Evolutionary conservation across 2,888 invertebrate species (phyloP).

Genomic region (Strigamia crassipes): DNA sequence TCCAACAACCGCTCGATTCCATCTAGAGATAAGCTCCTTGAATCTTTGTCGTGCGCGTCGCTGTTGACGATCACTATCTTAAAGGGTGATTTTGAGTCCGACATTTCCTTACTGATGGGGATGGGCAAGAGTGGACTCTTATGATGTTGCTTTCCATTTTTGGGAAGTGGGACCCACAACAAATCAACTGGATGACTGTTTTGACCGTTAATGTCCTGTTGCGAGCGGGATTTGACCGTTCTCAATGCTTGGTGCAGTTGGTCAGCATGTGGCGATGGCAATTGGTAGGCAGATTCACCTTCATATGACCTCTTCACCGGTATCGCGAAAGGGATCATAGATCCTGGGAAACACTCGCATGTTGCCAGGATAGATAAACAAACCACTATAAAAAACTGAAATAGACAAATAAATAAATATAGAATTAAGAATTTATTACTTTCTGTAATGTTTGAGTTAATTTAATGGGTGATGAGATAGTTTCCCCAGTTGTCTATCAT

Average conservation of each 20-base stretch:
- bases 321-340: background rate
- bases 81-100: background rate
- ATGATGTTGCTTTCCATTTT: background rate
- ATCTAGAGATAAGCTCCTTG: background rate
- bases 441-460: background rate
- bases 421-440: background rate
- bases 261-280: background rate
- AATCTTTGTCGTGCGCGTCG: background rate
- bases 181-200: background rate
- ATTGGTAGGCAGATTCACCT: background rate
- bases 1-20: background rate
- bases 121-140: background rate
- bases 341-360: background rate
- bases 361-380: background rate
- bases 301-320: background rate
- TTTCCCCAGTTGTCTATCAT: background rate
- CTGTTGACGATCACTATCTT: background rate
- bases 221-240: background rate
- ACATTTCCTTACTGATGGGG: background rate
- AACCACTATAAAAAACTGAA: background rate
- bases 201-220: background rate
- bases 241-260: background rate
- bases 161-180: background rate
- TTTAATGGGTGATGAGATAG: background rate
- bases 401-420: background rate